These are phyloP conservation scores for Patella caerulea DNA, from an alignment of 2,888 invertebrate genomes.

Conservation along the genomic window DNA sequence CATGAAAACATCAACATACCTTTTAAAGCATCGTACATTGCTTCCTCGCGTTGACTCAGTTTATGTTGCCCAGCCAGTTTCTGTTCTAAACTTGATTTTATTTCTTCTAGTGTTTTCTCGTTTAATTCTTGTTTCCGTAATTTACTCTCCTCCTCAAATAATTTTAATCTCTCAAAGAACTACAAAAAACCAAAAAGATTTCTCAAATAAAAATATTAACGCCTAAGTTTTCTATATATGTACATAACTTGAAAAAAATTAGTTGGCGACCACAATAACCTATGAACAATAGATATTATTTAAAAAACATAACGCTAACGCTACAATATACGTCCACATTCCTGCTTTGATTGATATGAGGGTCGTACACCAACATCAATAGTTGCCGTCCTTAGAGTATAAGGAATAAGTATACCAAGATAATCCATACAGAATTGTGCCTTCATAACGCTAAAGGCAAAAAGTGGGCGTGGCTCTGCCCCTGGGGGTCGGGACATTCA, in stretches of 20 bases:
- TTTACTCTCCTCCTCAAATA: constrained; percentile 63
- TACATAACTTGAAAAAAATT: neutral
- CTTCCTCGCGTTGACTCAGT: constrained; percentile 57
- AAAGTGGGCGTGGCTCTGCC: no score
- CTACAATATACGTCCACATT: no score
- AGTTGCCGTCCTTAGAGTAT: no score
- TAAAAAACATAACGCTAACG: no score
- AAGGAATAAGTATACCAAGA: no score
- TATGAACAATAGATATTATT: no score
- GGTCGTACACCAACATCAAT: no score
- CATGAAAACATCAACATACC: constrained; percentile 32
- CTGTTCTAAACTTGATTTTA: constrained; percentile 62
- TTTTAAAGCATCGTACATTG: constrained; percentile 60
- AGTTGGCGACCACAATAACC: no score
- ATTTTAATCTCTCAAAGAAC: constrained; percentile 65
- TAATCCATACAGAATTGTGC: no score
- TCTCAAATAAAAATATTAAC: neutral
- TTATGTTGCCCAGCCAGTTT: constrained; percentile 67
- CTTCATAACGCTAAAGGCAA: no score
- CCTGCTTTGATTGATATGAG: no score
- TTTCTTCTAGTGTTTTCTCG: constrained; percentile 57
- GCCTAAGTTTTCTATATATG: neutral
- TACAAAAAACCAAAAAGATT: constrained; percentile 35
- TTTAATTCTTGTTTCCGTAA: constrained; percentile 60
- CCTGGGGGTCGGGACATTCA: no score